Evolutionary conservation across 1,140 invertebrate genomes (phyloP), one percentile per base, ranked within the genome.

Genomic region (Eumeta japonica): DNA sequence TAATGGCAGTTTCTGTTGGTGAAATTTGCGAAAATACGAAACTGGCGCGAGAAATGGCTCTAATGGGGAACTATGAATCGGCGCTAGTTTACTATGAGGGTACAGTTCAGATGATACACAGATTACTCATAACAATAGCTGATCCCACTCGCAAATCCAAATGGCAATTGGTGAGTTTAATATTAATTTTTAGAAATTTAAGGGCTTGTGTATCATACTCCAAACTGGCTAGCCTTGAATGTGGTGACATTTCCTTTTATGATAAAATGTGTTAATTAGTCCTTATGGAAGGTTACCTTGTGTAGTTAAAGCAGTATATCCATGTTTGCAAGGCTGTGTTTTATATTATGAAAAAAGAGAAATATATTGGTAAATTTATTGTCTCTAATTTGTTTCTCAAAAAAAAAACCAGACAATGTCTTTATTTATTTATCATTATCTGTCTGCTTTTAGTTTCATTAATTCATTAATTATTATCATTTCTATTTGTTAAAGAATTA

Each of bases 11-110:
- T 56, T 87, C 85, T 58, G 81, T 90, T 61, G 87, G 82, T 66
- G 90, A 94, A 80, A 93, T 94, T 70, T 88, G 85, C 79, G 89
- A 94, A 78, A 92, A 92, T 77, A 88, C 90, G 37, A 94, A 92
- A 76, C 77, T 96, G 60, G 94, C 91, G 19, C 80, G 95, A 51
- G 94, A 98, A 77, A 92, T 91, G 86, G 91, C 92, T 37, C 76
- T 97, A 43, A 86, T 92, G 58, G 94, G 94, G 4, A 96, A 97
- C 70, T 98, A 98, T 65, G 94, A 97, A 57, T 91, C 90, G 39
- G 89, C 94, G 9, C 80, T 86, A 51, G 91, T 97, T 31, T 97
- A 97, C 75, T 98, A 97, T 66, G 90, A 97, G 75, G 91, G 93
- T 32, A 89, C 93, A 3, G 80, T 94, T 18, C 89, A 93, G 64